Evolutionary conservation across 1,140 invertebrate genomes (phyloP).

Genomic region (Heliconius melpomene): DNA sequence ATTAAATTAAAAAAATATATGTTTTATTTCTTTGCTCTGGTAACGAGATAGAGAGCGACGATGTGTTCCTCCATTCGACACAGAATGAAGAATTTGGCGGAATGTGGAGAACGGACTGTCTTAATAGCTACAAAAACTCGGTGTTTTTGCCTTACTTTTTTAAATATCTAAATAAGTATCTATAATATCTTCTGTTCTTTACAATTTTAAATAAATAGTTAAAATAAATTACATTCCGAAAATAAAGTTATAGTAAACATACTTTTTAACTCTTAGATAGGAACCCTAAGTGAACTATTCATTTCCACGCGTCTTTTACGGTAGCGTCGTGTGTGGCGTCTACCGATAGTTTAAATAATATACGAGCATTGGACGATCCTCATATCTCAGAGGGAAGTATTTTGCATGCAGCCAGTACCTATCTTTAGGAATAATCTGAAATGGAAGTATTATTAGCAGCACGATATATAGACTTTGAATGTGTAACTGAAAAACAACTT

Average conservation of each 20-base stretch:
- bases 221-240: too few species aligned
- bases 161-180: too few species aligned
- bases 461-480: not conserved
- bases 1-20: too few species aligned
- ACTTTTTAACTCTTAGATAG: not conserved
- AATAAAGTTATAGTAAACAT: not conserved
- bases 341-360: slow-evolving; percentile 71
- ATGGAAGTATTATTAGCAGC: slow-evolving; percentile 52
- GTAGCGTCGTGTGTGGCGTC: slow-evolving; percentile 74
- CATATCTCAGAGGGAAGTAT: slow-evolving; percentile 77
- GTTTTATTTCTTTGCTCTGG: too few species aligned
- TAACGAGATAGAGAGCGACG: too few species aligned
- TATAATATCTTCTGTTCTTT: too few species aligned
- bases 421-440: slow-evolving; percentile 76
- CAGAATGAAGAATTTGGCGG: too few species aligned
- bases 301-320: slow-evolving; percentile 42
- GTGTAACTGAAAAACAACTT: slow-evolving; percentile 34
- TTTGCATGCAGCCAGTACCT: slow-evolving; percentile 73
- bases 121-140: too few species aligned
- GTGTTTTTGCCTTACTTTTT: too few species aligned
- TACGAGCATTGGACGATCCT: slow-evolving; percentile 62
- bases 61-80: too few species aligned
- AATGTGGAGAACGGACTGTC: too few species aligned
- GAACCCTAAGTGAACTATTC: slow-evolving; percentile 24
- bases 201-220: too few species aligned